Evolutionary conservation across 1,140 invertebrate species (phyloP).

Genomic region (Choristoneura fumiferana): DNA sequence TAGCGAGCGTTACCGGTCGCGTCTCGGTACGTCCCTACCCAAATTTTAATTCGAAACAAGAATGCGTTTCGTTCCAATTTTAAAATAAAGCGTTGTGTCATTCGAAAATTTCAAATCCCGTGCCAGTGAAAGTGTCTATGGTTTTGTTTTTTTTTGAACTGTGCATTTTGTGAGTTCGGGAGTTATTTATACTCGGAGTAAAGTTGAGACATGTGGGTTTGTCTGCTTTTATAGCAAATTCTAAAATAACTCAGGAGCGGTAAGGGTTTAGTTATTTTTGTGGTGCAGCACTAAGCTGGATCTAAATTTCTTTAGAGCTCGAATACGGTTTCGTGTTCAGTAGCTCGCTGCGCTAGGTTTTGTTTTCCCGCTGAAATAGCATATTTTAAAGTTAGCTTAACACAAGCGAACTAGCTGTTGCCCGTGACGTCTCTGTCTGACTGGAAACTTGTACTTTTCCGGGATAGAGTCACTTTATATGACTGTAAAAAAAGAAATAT

Average conservation of each 20-base stretch:
- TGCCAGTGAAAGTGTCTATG: slow-evolving; percentile 24
- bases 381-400: too few relatives aligned
- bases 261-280: slow-evolving; percentile 62
- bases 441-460: too few relatives aligned
- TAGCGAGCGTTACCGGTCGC: slow-evolving; percentile 10
- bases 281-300: slow-evolving; percentile 17
- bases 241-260: slow-evolving; percentile 60
- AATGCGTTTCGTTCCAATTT: slow-evolving; percentile 16
- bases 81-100: slow-evolving; percentile 15
- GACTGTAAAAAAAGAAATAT: too few relatives aligned
- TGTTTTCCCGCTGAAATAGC: too few relatives aligned
- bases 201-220: slow-evolving; percentile 43
- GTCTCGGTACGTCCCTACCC: slow-evolving; percentile 12
- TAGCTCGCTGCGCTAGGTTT: neutral
- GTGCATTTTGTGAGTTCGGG: slow-evolving; percentile 52
- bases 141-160: slow-evolving; percentile 33
- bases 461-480: too few relatives aligned
- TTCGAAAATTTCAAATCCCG: slow-evolving; percentile 7
- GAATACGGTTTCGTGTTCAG: neutral
- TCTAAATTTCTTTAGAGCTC: slow-evolving; percentile 1
- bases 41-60: slow-evolving; percentile 4
- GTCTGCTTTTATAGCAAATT: slow-evolving; percentile 58
- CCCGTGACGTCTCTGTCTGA: too few relatives aligned
- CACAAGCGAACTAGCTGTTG: too few relatives aligned
- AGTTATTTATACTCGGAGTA: slow-evolving; percentile 37